Evolutionary conservation across 2,888 invertebrate species (phyloP), one percentile per base, ranked within the genome.

Genomic region (Ypsolopha sequella): DNA sequence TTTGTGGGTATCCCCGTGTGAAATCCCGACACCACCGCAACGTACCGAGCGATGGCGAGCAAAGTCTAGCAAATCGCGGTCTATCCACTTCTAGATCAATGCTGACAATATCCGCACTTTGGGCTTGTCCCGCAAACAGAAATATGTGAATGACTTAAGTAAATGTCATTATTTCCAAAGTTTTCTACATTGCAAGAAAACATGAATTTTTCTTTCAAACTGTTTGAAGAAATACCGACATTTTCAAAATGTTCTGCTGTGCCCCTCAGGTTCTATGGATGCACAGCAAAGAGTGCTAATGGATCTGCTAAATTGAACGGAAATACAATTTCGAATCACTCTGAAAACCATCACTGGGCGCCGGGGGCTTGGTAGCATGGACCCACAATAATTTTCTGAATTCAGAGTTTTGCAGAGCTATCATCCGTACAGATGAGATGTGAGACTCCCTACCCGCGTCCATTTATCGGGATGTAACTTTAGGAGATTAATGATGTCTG

Each of bases 261-360:
- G 2, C 13, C 11, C 13, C 6, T 41, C 41, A 41, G 11, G 24
- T 24, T 11, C 13, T 14, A 43, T 24, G 43, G 24, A 24, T 14
- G 43, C 7, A 41, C 41, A 48, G 62, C 58, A 63, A 65, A 63
- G 63, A 64, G 64, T 63, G 63, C 65, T 69, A 70, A 70, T 70
- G 68, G 72, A 68, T 51, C 57, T 53, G 53, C 56, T 55, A 66
- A 67, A 73, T 68, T 68, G 68, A 58, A 66, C 56, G 65, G 68
- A 73, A 74, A 73, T 60, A 65, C 61, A 71, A 71, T 73, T 69
- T 64, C 59, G 57, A 65, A 65, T 65, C 66, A 60, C 60, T 61
- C 58, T 60, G 55, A 54, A 51, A 49, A 52, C 50, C 45, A 41
- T 51, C 48, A 52, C 45, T 52, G 48, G 55, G 52, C 10, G 52